Base-by-base conservation (phyloP, 2,797 vertebrate genomes). In the Decapterus maruadsi region DNA sequence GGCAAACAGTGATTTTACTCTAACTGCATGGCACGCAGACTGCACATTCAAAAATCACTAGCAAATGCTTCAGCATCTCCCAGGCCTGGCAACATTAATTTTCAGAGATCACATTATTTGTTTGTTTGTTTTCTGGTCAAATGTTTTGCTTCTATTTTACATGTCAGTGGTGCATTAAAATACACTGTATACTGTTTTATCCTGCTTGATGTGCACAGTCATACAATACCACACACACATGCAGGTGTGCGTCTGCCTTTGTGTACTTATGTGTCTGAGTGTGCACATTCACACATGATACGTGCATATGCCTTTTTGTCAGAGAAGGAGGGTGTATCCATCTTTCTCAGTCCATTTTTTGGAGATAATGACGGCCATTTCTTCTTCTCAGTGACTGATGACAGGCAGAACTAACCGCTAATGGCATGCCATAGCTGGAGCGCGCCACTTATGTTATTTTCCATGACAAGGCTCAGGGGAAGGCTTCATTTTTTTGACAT, bases 401-500 rank as follows among this genome's bases (percentile, higher is more conserved):
- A 97, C 97, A 97, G 97, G 96, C 96, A 95, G 96, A 95, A 93
- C 97, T 99, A 98, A 99, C 95, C 94, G 95, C 96, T 97, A 96
- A 98, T 98, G 97, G 97, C 97, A 95, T 94, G 96, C 95, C 96
- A 95, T 95, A 96, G 96, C 96, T 95, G 94, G 95, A 96, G 96
- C 94, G 90, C 91, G 96, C 96, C 97, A 96, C 97, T 97, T 96
- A 96, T 84, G 96, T 97, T 98, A 97, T 97, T 98, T 96, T 96
- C 96, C 96, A 95, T 98, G 98, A 99, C 98, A 98, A 97, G 97
- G 96, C 97, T 97, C 96, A 95, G 93, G 96, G 95, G 95, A 98
- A 98, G 96, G 96, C 96, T 97, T 98, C 97, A 98, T 99, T 99
- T 99, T 99, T 99, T 97, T 98, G 97, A 99, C 98, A 98, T 97